Evolutionary conservation across 2,888 invertebrate genomes (phyloP).

Genomic region (Crossocerus cetratus): DNA sequence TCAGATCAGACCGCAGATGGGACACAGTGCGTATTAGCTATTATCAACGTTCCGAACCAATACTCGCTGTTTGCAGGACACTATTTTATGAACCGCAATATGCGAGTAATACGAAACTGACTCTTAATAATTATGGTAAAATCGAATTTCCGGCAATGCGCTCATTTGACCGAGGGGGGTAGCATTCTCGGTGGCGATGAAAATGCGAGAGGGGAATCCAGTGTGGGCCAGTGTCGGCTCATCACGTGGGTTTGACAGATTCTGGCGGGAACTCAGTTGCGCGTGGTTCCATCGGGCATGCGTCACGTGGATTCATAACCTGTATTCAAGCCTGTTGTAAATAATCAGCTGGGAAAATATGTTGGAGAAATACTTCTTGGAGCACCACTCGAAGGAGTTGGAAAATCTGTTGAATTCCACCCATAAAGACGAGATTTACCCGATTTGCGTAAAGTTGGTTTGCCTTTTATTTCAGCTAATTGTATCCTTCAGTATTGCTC

Average conservation of each 20-base stretch:
- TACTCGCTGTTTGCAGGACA: too few species aligned
- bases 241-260: constrained; percentile 12
- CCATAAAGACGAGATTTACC: constrained; percentile 82
- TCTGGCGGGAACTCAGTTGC: constrained; percentile 3
- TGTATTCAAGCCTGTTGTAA: not conserved
- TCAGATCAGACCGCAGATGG: too few species aligned
- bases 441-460: constrained; percentile 82
- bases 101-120: too few species aligned
- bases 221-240: not conserved
- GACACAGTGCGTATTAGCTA: too few species aligned
- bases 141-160: too few species aligned
- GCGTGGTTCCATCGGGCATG: not conserved
- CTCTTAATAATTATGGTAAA: too few species aligned
- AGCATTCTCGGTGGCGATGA: too few species aligned
- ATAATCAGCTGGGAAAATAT: constrained; percentile 43
- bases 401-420: constrained; percentile 81
- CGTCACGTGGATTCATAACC: constrained; percentile 10
- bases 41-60: too few species aligned
- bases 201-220: not conserved
- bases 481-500: too few species aligned
- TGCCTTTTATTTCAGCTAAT: not conserved
- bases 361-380: constrained; percentile 79
- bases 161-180: too few species aligned
- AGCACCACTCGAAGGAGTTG: constrained; percentile 82
- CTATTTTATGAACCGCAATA: too few species aligned